Evolutionary conservation across 2,113 vertebrate species (phyloP), one percentile per base, ranked within the genome.

Genomic region (Erythrocercus mccallii): DNA sequence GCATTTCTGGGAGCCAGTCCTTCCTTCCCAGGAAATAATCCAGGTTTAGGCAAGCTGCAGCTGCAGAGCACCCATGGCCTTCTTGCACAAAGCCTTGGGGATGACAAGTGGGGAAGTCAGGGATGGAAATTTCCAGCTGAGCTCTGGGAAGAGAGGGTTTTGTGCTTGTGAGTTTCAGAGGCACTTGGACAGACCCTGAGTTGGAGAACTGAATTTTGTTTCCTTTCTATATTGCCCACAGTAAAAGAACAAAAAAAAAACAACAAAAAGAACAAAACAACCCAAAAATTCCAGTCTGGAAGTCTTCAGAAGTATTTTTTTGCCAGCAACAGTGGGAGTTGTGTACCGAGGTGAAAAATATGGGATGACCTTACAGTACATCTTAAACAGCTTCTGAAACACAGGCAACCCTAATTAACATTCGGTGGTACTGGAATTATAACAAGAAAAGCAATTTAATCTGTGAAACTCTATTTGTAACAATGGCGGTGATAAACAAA

Each of bases 381-480:
- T 74, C 88, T 94, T 53, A 92, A 94, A 92, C 21, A 88, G 71
- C 85, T 95, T 65, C 74, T 87, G 90, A 80, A 81, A 82, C 81
- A 88, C 7, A 77, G 91, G 86, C 88, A 88, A 83, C 79, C 60
- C 50, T 93, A 92, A 96, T 94, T 94, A 96, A 94, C 90, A 88
- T 90, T 88, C 76, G 69, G 64, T 73, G 88, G 86, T 16, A 15
- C 85, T 73, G 81, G 66, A 85, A 88, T 88, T 90, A 73, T 19
- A 86, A 85, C 66, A 82, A 87, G 94, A 65, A 92, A 93, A 82
- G 61, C 90, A 82, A 93, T 92, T 92, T 87, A 61, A 76, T 92
- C 88, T 88, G 92, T 69, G 79, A 88, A 96, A 85, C 85, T 82
- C 56, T 15, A 35, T 95, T 95, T 95, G 85, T 51, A 80, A 70